Base-by-base conservation (phyloP, 2,797 vertebrate genomes). In the Trematomus bernacchii region DNA sequence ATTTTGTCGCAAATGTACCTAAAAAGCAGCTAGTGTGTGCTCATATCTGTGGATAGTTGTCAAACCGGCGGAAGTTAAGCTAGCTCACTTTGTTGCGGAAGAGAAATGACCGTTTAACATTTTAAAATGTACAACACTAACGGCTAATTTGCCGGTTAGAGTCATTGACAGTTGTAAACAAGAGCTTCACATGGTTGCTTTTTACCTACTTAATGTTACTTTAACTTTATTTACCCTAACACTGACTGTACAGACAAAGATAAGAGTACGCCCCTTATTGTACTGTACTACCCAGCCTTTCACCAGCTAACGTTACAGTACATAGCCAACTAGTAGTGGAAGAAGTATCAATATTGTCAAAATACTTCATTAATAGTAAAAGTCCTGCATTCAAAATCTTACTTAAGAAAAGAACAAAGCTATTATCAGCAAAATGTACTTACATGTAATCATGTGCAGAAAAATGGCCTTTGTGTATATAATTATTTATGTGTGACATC, bases 11-110 rank as follows among this genome's bases (percentile, higher is more conserved):
- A n/a, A 2, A 3, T 11, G 21, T 9, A 19, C 47, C 27, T 10
- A 14, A 6, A 27, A 14, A 5, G 3, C 37, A 46, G 67, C 0
- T 67, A 9, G 11, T 70, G 66, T 74, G 58, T 18, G 68, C 16
- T 37, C 43, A 0, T 3, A 30, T 57, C 18, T 7, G 19, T 60
- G 9, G 14, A 0, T 43, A 6, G 8, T 18, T 10, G 43, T 66
- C 12, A 23, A 13, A 52, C 60, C 62, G 6, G 69, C 51, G 54
- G 67, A 71, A 80, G 80, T 72, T 10, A 57, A 48, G 43, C 52
- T 62, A 69, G 59, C 46, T 52, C n/a, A 37, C 54, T 23, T 58
- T 27, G n/a, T 3, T 57, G 42, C 12, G 13, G 14, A 37, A 51
- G 30, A 16, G 18, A 10, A 23, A 50, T 30, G 6, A 46, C 44